Percentiles rank a stretch among this genome's conserved stretches.
These are phyloP conservation scores for Antedon mediterranea DNA, from an alignment of 53 echinoderm and acorn worm species.

Conservation along the genomic window DNA sequence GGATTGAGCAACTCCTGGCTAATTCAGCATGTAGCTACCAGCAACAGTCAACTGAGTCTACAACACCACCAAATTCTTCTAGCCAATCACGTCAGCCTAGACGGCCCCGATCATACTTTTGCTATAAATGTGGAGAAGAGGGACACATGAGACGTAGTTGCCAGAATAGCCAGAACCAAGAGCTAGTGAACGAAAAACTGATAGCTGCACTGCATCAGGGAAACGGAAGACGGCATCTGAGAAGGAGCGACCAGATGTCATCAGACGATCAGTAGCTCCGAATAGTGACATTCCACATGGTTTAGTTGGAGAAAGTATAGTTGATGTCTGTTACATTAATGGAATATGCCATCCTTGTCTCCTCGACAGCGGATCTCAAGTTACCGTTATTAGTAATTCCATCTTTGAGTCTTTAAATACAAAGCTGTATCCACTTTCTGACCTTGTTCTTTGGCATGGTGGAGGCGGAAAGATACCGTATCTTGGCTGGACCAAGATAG, in stretches of 20 bases:
- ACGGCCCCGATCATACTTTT: neutral
- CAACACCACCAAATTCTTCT: too few species aligned
- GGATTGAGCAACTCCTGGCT: neutral
- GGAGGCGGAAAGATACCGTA: slow-evolving; percentile 31
- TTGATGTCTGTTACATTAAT: slow-evolving; percentile 22
- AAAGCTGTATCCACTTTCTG: slow-evolving; percentile 14
- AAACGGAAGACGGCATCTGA: slow-evolving; percentile 24
- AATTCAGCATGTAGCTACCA: neutral
- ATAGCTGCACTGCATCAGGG: slow-evolving; percentile 17
- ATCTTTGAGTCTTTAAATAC: slow-evolving; percentile 16
- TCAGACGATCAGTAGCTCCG: neutral
- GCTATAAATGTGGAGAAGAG: slow-evolving; percentile 33
- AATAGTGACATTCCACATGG: slow-evolving; percentile 18
- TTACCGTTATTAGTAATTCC: slow-evolving; percentile 21
- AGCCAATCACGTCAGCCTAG: neutral
- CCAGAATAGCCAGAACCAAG: neutral
- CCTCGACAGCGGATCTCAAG: slow-evolving; percentile 41
- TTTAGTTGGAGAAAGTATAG: slow-evolving; percentile 28
- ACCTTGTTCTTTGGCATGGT: slow-evolving; percentile 35
- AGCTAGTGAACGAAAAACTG: slow-evolving; percentile 18
- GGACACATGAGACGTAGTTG: slow-evolving; percentile 26
- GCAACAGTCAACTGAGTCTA: neutral
- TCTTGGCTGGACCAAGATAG: slow-evolving; percentile 24
- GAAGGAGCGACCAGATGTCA: slow-evolving; percentile 27
- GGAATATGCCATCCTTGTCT: slow-evolving; percentile 6